Conservation (phyloP, 1,140 invertebrate species). For the Leptopilina boulardi region DNA sequence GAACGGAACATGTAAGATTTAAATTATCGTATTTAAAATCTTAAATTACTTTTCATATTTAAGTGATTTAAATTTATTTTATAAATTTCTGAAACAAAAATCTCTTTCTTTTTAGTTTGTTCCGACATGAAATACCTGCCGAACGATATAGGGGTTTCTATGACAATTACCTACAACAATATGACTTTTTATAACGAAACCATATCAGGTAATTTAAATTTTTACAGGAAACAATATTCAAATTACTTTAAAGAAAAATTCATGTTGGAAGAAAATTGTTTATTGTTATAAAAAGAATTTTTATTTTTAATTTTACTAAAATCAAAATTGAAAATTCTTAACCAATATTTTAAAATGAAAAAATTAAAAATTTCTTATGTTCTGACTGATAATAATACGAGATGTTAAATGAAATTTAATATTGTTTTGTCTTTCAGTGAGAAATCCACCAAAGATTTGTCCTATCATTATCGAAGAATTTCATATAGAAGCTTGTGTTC, state of each 20-base stretch:
- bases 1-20: constrained; percentile 47
- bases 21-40: too few species aligned
- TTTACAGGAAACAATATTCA: too few species aligned
- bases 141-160: constrained; percentile 63
- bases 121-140: constrained; percentile 60
- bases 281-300: too few species aligned
- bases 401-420: background rate
- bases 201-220: constrained; percentile 60
- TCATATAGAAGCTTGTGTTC: constrained; percentile 59
- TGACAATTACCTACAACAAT: constrained; percentile 62
- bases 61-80: background rate
- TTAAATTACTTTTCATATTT: too few species aligned
- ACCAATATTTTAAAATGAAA: too few species aligned
- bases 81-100: constrained; percentile 22
- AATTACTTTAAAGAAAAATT: background rate
- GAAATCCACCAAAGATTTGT: constrained; percentile 66
- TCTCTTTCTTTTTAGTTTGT: constrained; percentile 61
- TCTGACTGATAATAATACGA: background rate
- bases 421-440: constrained; percentile 50
- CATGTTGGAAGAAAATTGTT: too few species aligned
- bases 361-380: too few species aligned
- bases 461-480: constrained; percentile 53
- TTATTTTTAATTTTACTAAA: too few species aligned
- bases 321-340: too few species aligned
- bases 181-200: constrained; percentile 63